Evolutionary conservation across 2,797 vertebrate species (phyloP).

Genomic region (Coracias cyanogaster): DNA sequence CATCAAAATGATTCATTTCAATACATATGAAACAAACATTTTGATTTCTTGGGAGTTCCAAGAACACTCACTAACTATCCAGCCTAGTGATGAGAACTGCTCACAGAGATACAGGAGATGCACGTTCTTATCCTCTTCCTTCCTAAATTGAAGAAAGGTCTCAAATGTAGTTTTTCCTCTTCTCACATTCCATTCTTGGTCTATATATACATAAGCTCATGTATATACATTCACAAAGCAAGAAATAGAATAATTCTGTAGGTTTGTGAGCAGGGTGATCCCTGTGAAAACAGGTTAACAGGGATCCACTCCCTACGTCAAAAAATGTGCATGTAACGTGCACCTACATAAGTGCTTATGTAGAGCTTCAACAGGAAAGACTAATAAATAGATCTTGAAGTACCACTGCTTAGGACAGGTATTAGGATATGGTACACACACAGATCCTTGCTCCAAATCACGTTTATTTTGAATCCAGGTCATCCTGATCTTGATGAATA

Average conservation of each 20-base stretch:
- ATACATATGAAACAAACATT: neutral
- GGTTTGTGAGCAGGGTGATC: neutral
- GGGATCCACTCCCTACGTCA: neutral
- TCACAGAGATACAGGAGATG: neutral
- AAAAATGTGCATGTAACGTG: neutral
- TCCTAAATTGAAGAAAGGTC: neutral
- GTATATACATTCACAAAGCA: rapidly evolving
- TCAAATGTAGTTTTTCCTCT: neutral
- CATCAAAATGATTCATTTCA: neutral
- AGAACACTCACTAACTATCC: neutral
- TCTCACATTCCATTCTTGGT: neutral
- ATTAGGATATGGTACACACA: neutral
- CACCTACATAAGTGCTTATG: neutral
- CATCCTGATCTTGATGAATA: neutral
- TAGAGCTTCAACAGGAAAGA: neutral
- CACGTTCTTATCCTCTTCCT: neutral
- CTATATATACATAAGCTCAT: rapidly evolving
- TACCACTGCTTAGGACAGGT: neutral
- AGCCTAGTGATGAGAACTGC: neutral
- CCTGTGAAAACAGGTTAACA: neutral
- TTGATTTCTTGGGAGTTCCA: slow-evolving; percentile 12
- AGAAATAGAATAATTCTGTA: neutral
- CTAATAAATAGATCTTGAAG: neutral
- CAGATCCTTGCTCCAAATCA: neutral
- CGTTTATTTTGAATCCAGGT: neutral